Percentiles rank a stretch among this genome's conserved stretches.
These are phyloP conservation scores for Malachius bipustulatus DNA, from an alignment of 2,888 invertebrate genomes.

Conservation along the genomic window DNA sequence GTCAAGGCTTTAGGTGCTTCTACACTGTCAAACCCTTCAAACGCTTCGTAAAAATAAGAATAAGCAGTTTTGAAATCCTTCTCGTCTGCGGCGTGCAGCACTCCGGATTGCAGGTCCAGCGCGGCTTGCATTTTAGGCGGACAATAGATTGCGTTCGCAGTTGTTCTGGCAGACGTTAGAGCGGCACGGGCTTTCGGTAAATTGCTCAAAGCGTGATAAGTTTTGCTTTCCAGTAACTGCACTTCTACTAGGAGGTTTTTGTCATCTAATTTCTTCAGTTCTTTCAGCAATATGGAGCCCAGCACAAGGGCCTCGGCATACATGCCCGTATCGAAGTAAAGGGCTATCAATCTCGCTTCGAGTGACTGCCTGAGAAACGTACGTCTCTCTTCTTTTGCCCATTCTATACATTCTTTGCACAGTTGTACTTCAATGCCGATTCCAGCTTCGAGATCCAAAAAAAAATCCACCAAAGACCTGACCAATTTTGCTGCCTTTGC, in stretches of 20 bases:
- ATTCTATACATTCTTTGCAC: conserved; percentile 97
- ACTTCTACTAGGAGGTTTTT: conserved; percentile 98
- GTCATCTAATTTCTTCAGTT: conserved; percentile 97
- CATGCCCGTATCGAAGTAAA: conserved; percentile 88
- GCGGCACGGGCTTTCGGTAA: conserved; percentile 94
- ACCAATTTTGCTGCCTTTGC: conserved; percentile 99
- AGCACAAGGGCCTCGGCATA: conserved; percentile 75
- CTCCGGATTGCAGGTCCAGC: conserved; percentile 93
- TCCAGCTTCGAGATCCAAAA: conserved; percentile 91
- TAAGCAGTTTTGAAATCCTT: conserved; percentile 99
- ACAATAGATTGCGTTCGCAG: conserved; percentile 98
- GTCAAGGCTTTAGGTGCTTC: conserved; percentile 84
- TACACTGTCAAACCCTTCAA: conserved; percentile 95
- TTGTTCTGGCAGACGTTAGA: conserved; percentile 95
- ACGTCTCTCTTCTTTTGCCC: conserved; percentile 96
- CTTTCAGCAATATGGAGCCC: conserved; percentile 78
- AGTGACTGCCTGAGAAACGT: conserved; percentile 94
- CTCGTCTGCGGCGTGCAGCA: conserved; percentile 99
- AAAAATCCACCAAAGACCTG: conserved; percentile 91
- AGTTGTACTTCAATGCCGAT: conserved; percentile 89
- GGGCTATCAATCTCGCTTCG: conserved; percentile 86
- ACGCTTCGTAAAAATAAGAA: conserved; percentile 99
- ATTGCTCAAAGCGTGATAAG: conserved; percentile 94
- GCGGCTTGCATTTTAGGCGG: conserved; percentile 98
- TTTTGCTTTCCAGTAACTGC: conserved; percentile 94